These are phyloP conservation scores for Aphelinus atriplicis DNA, from an alignment of 1,140 invertebrate species.

Conservation along the genomic window DNA sequence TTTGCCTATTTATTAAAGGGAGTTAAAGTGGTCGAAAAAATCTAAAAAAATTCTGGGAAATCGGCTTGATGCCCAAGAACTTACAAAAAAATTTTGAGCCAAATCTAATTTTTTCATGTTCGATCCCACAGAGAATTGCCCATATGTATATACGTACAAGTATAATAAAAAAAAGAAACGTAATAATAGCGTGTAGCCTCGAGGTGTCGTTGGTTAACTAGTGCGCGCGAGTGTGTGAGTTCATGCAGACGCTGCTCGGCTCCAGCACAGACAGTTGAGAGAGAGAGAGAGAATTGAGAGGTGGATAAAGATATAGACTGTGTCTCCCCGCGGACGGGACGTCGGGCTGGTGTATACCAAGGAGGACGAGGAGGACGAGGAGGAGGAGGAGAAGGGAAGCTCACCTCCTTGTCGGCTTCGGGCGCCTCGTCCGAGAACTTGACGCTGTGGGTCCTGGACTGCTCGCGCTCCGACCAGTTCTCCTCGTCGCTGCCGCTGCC, in stretches of 20 bases:
- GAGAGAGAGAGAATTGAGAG: neutral
- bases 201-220: too few relatives aligned
- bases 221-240: neutral
- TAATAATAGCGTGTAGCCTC: neutral
- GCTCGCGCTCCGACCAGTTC: slow-evolving; percentile 81
- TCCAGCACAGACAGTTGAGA: slow-evolving; percentile 7
- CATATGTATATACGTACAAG: neutral
- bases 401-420: slow-evolving; percentile 80
- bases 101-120: too few relatives aligned
- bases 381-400: slow-evolving; percentile 40
- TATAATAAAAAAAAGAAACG: neutral
- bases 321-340: too few relatives aligned
- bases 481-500: slow-evolving; percentile 70
- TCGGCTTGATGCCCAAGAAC: too few relatives aligned
- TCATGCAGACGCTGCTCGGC: slow-evolving; percentile 37
- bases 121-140: too few relatives aligned
- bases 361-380: slow-evolving; percentile 19
- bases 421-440: slow-evolving; percentile 87
- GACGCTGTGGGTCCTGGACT: slow-evolving; percentile 84
- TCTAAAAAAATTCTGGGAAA: too few relatives aligned
- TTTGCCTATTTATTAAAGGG: too few relatives aligned
- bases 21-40: too few relatives aligned
- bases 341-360: too few relatives aligned
- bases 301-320: neutral
- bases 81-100: too few relatives aligned